Evolutionary conservation across 2,797 vertebrate species (phyloP), one percentile per base, ranked within the genome.

Genomic region (Phalloptychus januarius): DNA sequence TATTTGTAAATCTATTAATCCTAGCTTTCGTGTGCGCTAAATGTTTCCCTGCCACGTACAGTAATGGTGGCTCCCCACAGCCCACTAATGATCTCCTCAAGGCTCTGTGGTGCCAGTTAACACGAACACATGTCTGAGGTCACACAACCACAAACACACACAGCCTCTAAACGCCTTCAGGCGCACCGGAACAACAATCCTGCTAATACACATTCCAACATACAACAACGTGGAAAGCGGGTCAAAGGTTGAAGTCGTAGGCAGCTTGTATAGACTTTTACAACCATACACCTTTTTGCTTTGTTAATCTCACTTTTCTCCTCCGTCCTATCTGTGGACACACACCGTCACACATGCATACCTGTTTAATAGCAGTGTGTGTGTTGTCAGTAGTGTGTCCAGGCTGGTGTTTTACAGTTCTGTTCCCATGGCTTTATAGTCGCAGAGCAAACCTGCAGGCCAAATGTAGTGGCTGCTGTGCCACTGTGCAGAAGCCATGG

Each of bases 41-140:
- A 76, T 78, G 85, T 88, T 78, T 11, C 85, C 89, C 85, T 73
- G 83, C 83, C 76, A 90, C 78, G 93, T 94, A 93, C 91, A 94
- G 93, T 94, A 91, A 91, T 92, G 83, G 88, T 88, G 85, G 89
- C 89, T 91, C 81, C 76, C 76, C 88, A 86, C 82, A 91, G 86
- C 86, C 82, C 90, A 88, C 92, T 93, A 93, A 94, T 94, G 92
- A 93, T 92, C 82, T 89, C 93, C 92, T 92, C 76, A 84, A 85
- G 92, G 91, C 91, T 86, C 87, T 84, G 89, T 89, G 88, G 87
- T 90, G 90, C 94, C 90, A 90, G 90, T 93, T 93, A 93, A 91
- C 90, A 89, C 74, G 80, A 93, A 90, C 93, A 94, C 91, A 94
- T 94, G 93, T 92, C 89, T 93, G 86, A 92, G 90, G 90, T 92